phyloP scores from a whole-genome alignment of 2,113 vertebrate species.

The Heloderma charlesbogerti region DNA sequence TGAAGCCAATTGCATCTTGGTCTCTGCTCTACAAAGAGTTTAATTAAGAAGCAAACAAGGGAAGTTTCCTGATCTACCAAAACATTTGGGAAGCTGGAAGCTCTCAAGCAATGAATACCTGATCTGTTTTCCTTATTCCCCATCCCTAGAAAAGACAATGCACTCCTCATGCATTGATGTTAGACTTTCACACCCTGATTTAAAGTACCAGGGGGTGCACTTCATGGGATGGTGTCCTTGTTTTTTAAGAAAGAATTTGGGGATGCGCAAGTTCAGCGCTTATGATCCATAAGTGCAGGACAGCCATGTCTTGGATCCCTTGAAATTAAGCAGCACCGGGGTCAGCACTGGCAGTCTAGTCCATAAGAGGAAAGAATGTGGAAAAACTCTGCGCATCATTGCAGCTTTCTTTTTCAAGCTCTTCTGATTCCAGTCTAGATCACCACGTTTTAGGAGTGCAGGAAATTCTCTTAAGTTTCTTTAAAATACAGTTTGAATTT shows the following conservation, averaged over 20 bases:
- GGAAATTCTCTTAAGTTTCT: background rate
- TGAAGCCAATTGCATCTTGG: background rate
- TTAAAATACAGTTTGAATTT: background rate
- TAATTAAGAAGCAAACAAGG: rapidly evolving
- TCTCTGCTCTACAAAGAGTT: background rate
- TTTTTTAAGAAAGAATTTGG: background rate
- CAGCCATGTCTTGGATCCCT: background rate
- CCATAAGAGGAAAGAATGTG: background rate
- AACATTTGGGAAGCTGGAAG: background rate
- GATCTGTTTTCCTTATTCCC: background rate
- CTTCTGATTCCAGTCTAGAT: background rate
- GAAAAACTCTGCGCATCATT: too few relatives aligned
- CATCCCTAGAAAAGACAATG: background rate
- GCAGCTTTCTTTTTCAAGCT: background rate
- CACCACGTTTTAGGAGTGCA: background rate
- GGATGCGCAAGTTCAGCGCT: background rate
- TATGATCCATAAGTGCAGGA: background rate
- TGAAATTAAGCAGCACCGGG: too few relatives aligned
- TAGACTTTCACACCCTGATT: background rate
- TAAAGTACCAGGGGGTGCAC: background rate
- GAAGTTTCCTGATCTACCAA: background rate
- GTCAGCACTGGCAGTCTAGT: background rate
- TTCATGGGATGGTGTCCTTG: background rate
- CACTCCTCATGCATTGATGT: background rate
- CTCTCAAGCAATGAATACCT: background rate